Percentiles rank a stretch among this genome's conserved stretches.
Evolutionary conservation across 2,888 invertebrate genomes (phyloP).

Genomic region (Agonopterix heracliana): DNA sequence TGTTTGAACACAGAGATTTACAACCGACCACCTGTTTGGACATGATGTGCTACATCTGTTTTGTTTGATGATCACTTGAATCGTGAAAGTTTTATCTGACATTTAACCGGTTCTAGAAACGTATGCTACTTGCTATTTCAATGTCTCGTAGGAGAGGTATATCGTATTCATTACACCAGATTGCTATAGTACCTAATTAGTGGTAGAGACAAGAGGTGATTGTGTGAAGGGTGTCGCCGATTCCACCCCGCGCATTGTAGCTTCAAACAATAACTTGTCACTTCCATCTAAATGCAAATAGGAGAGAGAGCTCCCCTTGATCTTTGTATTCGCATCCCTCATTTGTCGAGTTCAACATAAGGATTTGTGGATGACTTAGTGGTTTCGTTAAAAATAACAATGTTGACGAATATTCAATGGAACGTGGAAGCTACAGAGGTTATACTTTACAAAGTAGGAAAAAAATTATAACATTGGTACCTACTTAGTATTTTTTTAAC

Average conservation of each 20-base stretch:
- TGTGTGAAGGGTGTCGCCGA: too few species aligned
- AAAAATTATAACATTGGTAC: not conserved
- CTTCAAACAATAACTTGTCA: constrained; percentile 52
- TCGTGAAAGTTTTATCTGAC: constrained; percentile 37
- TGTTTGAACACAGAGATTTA: constrained; percentile 49
- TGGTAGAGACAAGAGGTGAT: too few species aligned
- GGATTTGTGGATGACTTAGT: constrained; percentile 34
- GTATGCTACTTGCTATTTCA: too few species aligned
- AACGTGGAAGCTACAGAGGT: too few species aligned
- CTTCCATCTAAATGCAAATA: constrained; percentile 69
- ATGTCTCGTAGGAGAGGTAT: too few species aligned
- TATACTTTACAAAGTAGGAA: not conserved
- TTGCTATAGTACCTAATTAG: too few species aligned
- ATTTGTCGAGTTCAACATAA: constrained; percentile 45
- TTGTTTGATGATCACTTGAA: constrained; percentile 34
- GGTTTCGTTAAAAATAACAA: constrained; percentile 3
- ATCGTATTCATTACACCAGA: too few species aligned
- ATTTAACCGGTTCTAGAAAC: constrained; percentile 2
- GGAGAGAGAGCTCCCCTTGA: constrained; percentile 43
- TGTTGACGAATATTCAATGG: too few species aligned
- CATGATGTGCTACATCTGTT: constrained; percentile 35
- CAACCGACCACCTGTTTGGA: constrained; percentile 38
- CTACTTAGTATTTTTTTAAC: not conserved
- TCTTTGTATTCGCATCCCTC: constrained; percentile 57
- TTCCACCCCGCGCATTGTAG: too few species aligned